Base-by-base conservation (phyloP, 2,113 vertebrate species). In the Caloenas nicobarica region DNA sequence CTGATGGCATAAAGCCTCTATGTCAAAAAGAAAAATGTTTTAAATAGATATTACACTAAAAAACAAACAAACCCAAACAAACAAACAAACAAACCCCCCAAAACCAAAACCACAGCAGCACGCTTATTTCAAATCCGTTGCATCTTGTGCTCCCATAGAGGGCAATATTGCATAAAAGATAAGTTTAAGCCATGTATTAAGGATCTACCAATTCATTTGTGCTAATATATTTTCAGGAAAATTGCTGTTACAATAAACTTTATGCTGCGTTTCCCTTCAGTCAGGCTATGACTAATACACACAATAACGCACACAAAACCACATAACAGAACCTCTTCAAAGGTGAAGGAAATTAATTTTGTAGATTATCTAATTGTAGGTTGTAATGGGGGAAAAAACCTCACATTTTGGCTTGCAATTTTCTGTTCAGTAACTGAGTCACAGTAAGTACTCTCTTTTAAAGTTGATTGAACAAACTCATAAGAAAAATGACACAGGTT, bases 141-240 rank as follows among this genome's bases (percentile, higher is more conserved):
- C 61, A 95, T 91, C 85, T 87, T 50, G 66, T 91, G 81, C 69
- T 98, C 97, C 98, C 97, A 96, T 98, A 98, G 98, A 98, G 97
- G 98, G 98, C 98, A 98, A 98, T 97, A 95, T 98, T 98, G 98
- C 94, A 98, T 97, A 97, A 98, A 97, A 97, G 95, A 98, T 98
- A 73, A 77, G 36, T 93, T 92, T 40, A 69, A 76, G 53, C 91
- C 58, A 19, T 44, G 68, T 92, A 26, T 26, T 44, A 71, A 73
- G 79, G 90, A 87, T 94, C 83, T 93, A 88, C 92, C 92, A 95
- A 95, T 96, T 98, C 93, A 88, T 97, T 94, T 96, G 64, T 72
- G 89, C 62, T 85, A 95, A 95, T 95, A 86, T 21, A 86, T 77
- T 95, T 96, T 91, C 77, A 97, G 92, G 95, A 93, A 97, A 97